phyloP scores from a whole-genome alignment of 2,113 vertebrate genomes.

The Plectropomus leopardus region DNA sequence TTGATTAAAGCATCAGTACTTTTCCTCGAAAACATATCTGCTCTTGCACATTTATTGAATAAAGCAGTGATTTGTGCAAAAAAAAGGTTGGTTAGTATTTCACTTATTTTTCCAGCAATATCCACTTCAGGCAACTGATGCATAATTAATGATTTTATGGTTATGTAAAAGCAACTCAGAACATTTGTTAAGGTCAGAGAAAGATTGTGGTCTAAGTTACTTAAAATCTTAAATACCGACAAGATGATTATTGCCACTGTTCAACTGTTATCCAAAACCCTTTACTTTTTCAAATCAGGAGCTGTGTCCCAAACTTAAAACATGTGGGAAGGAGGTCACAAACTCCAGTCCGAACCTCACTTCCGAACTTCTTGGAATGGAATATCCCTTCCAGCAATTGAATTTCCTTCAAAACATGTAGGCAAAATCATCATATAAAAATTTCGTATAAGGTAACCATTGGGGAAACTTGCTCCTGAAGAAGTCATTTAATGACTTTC shows the following conservation, averaged over 20 bases:
- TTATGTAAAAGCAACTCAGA: no score
- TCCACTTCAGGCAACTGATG: background rate
- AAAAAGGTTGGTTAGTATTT: background rate
- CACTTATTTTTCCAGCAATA: background rate
- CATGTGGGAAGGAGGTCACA: background rate
- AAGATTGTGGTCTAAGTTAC: no score
- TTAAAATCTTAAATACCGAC: no score
- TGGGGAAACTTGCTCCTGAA: background rate
- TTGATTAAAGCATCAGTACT: no score
- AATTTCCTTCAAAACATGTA: background rate
- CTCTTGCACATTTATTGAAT: background rate
- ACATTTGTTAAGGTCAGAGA: no score
- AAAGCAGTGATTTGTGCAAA: background rate
- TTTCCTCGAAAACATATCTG: no score
- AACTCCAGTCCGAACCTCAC: background rate
- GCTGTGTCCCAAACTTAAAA: background rate
- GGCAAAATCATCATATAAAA: background rate
- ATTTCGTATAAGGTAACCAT: background rate
- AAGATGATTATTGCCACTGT: no score
- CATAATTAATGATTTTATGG: background rate
- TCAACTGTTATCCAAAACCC: no score
- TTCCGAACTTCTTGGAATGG: background rate
- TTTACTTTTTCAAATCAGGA: background rate
- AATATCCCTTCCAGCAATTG: background rate
- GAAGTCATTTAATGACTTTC: background rate